Conservation (phyloP, 2,888 invertebrate genomes). For the Bimastos eiseni region DNA sequence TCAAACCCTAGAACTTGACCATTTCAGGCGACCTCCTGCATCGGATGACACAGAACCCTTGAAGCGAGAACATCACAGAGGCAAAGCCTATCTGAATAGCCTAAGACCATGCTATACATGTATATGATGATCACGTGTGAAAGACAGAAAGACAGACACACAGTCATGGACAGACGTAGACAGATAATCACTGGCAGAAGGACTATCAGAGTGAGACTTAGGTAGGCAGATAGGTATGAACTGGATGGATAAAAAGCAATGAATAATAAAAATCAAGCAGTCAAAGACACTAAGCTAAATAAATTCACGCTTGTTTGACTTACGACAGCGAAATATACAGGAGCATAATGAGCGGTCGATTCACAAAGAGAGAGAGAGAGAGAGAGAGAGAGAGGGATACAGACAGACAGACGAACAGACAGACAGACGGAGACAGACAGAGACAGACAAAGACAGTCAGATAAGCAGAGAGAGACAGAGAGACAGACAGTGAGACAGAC, state of each 20-base stretch:
- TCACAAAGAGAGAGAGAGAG: too few relatives aligned
- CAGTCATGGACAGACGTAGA: not conserved
- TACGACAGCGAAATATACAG: too few relatives aligned
- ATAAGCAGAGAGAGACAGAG: not conserved
- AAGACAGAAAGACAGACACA: not conserved
- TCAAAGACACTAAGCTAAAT: too few relatives aligned
- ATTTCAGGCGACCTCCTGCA: too few relatives aligned
- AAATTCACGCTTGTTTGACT: not conserved
- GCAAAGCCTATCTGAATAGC: not conserved
- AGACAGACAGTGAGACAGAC: not conserved
- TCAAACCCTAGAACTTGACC: too few relatives aligned
- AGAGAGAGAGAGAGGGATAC: too few relatives aligned
- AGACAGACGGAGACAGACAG: too few relatives aligned
- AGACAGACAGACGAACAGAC: too few relatives aligned
- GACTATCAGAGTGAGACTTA: too few relatives aligned
- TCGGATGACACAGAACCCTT: not conserved
- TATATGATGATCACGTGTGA: not conserved
- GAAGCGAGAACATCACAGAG: not conserved
- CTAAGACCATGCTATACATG: too few relatives aligned
- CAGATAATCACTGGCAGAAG: not conserved
- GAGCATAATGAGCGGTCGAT: too few relatives aligned
- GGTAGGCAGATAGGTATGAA: not conserved
- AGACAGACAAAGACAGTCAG: not conserved
- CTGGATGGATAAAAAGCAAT: not conserved
- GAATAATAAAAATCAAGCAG: not conserved